These are phyloP conservation scores for Rhinolophus ferrumequinum DNA, from an alignment of 2,113 vertebrate species.

Conservation along the genomic window DNA sequence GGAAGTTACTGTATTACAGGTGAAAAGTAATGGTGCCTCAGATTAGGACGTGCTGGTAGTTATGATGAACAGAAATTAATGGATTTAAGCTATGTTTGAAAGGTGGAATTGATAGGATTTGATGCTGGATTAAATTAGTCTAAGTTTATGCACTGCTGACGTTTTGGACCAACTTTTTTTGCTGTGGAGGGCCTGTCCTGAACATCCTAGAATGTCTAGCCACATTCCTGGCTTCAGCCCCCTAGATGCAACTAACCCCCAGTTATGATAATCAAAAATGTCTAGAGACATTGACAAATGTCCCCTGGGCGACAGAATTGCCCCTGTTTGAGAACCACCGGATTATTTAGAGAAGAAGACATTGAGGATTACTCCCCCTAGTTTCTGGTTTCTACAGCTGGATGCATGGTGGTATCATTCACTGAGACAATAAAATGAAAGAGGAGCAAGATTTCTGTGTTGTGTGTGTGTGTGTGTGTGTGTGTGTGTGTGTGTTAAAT, in stretches of 20 bases:
- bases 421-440: background rate
- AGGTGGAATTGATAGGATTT: background rate
- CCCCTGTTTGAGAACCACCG: background rate
- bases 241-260: background rate
- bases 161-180: background rate
- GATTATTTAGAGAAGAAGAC: background rate
- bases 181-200: background rate
- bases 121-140: background rate
- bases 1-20: background rate
- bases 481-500: background rate
- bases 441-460: background rate
- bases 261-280: background rate
- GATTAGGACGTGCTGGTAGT: background rate
- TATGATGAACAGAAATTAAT: slow-evolving; percentile 9
- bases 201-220: background rate
- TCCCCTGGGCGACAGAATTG: background rate
- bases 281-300: background rate
- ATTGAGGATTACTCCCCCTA: background rate
- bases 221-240: background rate
- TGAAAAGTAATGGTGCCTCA: slow-evolving; percentile 1
- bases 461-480: background rate
- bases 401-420: background rate
- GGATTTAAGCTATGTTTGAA: background rate
- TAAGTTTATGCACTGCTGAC: background rate
- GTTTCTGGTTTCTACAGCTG: background rate